Evolutionary conservation across 2,888 invertebrate species (phyloP).

Genomic region (Bembecia ichneumoniformis): DNA sequence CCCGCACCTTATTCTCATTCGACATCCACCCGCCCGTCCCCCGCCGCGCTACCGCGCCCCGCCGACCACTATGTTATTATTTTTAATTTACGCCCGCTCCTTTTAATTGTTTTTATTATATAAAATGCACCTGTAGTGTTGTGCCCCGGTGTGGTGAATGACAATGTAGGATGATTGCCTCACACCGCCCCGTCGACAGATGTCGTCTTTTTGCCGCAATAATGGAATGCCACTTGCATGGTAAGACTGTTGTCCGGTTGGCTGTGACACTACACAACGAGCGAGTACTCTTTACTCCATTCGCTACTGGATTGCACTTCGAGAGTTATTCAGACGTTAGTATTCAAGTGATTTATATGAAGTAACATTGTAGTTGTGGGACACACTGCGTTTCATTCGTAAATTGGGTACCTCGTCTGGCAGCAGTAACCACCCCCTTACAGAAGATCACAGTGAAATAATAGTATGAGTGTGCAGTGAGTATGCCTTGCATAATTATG

Average conservation of each 20-base stretch:
- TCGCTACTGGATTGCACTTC: no score
- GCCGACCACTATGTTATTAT: conserved; percentile 21
- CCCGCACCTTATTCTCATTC: not conserved
- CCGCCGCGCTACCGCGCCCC: conserved; percentile 5
- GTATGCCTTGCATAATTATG: no score
- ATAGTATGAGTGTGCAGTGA: no score
- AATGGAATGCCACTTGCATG: conserved; percentile 26
- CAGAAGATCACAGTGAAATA: no score
- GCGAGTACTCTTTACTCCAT: no score
- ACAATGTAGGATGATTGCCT: conserved; percentile 8
- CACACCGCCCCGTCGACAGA: conserved; percentile 19
- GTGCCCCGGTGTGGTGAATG: conserved; percentile 1
- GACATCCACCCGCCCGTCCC: conserved; percentile 4
- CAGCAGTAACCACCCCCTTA: no score
- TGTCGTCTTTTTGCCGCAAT: conserved; percentile 28
- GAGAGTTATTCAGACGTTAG: no score
- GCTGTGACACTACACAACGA: not conserved
- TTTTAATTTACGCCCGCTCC: conserved; percentile 24
- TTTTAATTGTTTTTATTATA: conserved; percentile 23
- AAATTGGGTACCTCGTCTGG: no score
- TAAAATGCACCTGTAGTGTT: conserved; percentile 19
- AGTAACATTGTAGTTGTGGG: no score
- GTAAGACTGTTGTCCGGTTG: conserved; percentile 21
- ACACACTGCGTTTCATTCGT: no score
- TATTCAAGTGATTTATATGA: no score